phyloP scores from a whole-genome alignment of 2,113 vertebrate species.

The Mellivora capensis region DNA sequence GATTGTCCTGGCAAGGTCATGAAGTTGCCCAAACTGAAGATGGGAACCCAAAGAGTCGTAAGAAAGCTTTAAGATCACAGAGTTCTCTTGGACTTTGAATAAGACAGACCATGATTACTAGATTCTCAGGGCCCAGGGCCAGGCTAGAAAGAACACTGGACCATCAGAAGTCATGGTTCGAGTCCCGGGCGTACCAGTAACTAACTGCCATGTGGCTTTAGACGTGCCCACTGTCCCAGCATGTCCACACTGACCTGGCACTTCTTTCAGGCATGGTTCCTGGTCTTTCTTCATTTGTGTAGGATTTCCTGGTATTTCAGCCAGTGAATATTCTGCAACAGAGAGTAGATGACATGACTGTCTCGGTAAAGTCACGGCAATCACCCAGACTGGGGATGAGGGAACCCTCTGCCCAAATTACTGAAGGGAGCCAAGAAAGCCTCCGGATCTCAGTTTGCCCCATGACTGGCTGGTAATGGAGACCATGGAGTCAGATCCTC shows the following conservation, averaged over 20 bases:
- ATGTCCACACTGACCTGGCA: background rate
- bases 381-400: background rate
- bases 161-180: background rate
- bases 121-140: background rate
- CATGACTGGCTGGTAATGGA: accelerated
- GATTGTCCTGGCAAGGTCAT: background rate
- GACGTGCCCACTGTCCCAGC: accelerated
- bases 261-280: background rate
- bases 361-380: accelerated
- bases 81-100: background rate
- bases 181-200: too few relatives aligned
- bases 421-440: background rate
- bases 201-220: background rate
- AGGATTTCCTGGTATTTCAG: background rate
- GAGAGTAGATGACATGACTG: background rate
- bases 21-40: background rate
- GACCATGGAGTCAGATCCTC: background rate
- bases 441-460: background rate
- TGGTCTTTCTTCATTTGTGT: accelerated
- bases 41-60: background rate
- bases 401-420: accelerated
- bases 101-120: background rate
- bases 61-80: background rate
- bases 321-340: background rate
- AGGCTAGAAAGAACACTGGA: background rate